Base-by-base conservation (phyloP, 2,113 vertebrate species). In the Stegastes partitus region DNA sequence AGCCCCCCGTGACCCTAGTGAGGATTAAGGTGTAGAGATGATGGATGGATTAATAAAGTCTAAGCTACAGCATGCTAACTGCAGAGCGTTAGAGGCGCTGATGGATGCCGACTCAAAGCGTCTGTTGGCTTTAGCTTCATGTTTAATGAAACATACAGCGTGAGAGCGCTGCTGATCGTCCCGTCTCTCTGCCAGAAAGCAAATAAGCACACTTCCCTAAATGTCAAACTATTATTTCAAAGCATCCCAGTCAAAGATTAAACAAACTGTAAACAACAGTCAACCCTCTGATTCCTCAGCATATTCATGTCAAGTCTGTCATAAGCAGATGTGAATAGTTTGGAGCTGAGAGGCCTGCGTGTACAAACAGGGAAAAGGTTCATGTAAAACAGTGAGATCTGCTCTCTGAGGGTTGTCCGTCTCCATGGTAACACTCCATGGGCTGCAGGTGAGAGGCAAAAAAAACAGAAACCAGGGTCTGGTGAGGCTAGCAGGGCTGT, bases 381-480 rank as follows among this genome's bases (percentile, higher is more conserved):
- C 44, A 79, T 62, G 77, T 58, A 62, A 88, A 85, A 81, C 57
- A 68, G 57, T 50, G 25, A 53, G 57, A 67, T 75, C 55, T 68
- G 86, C 74, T 74, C 74, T 78, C 76, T 74, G 82, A 94, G 94
- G 94, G 95, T 95, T 95, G 95, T 93, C 94, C 91, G 89, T 96
- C 95, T 95, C 96, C 95, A 96, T 96, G 95, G 95, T 83, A 88
- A 93, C 91, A 87, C 87, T 87, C 93, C 93, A 95, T 94, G 94
- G 94, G 94, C 87, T 91, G 89, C 69, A 83, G 89, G 91, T 92
- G 86, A 82, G 81, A 84, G 81, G 81, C 82, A 88, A 88, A 87
- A 54, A 51, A 34, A 34, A n/a, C n/a, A n/a, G n/a, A n/a, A n/a
- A n/a, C n/a, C n/a, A n/a, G 73, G 79, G 81, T 83, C 84, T 83